Evolutionary conservation across 2,113 vertebrate species (phyloP).

Genomic region (Salvelinus sp.): DNA sequence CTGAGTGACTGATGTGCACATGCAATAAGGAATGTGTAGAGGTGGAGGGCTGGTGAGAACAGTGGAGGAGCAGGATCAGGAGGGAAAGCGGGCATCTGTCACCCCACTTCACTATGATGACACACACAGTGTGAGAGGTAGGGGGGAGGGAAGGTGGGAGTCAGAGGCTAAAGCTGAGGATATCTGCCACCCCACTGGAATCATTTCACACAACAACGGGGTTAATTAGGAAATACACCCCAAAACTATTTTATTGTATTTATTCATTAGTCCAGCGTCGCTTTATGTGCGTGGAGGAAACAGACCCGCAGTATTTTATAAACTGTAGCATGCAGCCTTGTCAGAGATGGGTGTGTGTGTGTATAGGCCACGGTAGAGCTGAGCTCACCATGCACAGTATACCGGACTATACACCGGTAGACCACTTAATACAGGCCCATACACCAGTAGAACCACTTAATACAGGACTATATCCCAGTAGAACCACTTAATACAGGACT

Average conservation of each 20-base stretch:
- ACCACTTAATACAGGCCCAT: too few species aligned
- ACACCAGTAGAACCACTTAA: too few species aligned
- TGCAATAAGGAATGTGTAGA: neutral
- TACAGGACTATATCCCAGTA: too few species aligned
- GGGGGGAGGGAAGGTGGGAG: too few species aligned
- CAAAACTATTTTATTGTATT: too few species aligned
- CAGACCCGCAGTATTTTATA: neutral
- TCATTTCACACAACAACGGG: conserved; percentile 13
- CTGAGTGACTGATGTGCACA: neutral
- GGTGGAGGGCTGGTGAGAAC: neutral
- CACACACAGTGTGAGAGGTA: too few species aligned
- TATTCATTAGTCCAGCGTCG: too few species aligned
- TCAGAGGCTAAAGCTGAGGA: too few species aligned
- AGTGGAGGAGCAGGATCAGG: conserved; percentile 10
- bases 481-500: too few species aligned
- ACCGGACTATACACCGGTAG: neutral
- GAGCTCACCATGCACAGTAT: neutral
- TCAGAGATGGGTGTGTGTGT: neutral
- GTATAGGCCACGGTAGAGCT: neutral
- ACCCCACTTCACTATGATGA: neutral
- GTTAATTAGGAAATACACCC: neutral
- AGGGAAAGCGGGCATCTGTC: conserved; percentile 17
- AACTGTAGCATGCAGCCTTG: neutral
- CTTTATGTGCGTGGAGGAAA: neutral
- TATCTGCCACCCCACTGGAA: neutral